Evolutionary conservation across 2,888 invertebrate species (phyloP).

Genomic region (Exocentrus adspersus): DNA sequence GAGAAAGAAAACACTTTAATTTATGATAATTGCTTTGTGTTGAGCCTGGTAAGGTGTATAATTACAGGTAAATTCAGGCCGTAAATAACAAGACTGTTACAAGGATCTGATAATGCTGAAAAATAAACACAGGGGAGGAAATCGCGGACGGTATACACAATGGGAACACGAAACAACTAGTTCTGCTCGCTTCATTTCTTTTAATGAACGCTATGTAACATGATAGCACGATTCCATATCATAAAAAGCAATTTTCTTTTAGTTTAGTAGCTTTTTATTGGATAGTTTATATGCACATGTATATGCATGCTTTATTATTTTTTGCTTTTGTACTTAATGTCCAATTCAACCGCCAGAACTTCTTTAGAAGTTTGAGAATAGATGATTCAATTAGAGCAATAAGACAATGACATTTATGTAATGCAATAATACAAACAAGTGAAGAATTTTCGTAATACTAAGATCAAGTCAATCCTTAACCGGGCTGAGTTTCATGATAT

Average conservation of each 20-base stretch:
- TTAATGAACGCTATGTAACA: background rate
- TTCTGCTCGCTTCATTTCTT: background rate
- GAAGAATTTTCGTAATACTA: too few species aligned
- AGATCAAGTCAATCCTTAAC: too few species aligned
- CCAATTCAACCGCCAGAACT: too few species aligned
- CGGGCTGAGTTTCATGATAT: too few species aligned
- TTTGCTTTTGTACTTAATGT: too few species aligned
- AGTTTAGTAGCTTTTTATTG: too few species aligned
- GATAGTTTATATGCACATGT: too few species aligned
- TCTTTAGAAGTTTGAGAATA: too few species aligned
- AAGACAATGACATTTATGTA: too few species aligned
- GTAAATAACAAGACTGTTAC: slow-evolving; percentile 49
- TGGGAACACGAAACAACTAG: slow-evolving; percentile 18
- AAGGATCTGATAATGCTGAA: slow-evolving; percentile 32
- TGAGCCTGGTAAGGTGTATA: slow-evolving; percentile 52
- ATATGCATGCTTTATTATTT: too few species aligned
- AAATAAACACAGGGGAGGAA: slow-evolving; percentile 29
- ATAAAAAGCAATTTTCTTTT: background rate
- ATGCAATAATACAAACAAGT: too few species aligned
- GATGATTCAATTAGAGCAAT: too few species aligned
- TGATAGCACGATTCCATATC: background rate
- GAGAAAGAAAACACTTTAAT: slow-evolving; percentile 51
- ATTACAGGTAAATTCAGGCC: slow-evolving; percentile 51
- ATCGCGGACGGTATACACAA: slow-evolving; percentile 15
- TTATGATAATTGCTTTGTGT: slow-evolving; percentile 56